A percentile compares a stretch with the other conserved stretches of the same genome.
Evolutionary conservation across 2,888 invertebrate genomes (phyloP).

Genomic region (Chrysolina americana): DNA sequence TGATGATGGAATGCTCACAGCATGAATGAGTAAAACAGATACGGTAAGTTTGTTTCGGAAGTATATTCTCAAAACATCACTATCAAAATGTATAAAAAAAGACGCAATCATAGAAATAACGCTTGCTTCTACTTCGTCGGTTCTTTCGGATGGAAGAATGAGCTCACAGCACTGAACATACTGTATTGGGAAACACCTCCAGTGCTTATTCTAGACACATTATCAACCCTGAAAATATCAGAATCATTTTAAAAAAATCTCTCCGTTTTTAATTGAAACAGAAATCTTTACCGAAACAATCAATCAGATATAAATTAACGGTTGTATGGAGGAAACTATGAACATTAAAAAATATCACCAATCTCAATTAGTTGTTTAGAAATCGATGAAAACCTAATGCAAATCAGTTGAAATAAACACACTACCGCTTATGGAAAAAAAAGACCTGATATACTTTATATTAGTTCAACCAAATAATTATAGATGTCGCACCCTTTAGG

Average conservation of each 20-base stretch:
- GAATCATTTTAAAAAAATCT: background rate
- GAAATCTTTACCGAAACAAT: background rate
- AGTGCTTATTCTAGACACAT: constrained; percentile 14
- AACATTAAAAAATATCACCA: no score
- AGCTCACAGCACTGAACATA: background rate
- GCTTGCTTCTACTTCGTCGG: background rate
- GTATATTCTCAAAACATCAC: background rate
- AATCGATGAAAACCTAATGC: no score
- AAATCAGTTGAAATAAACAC: no score
- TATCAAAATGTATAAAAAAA: background rate
- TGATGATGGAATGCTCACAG: no score
- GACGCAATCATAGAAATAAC: background rate
- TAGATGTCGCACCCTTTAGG: no score
- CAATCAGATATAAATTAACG: no score
- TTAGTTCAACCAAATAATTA: no score
- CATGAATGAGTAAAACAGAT: background rate
- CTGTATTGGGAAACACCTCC: constrained; percentile 11
- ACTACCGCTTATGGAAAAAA: no score
- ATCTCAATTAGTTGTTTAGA: no score
- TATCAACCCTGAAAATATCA: background rate
- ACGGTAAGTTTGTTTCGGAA: background rate
- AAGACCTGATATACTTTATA: no score
- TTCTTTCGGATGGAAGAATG: background rate
- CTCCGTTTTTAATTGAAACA: background rate
- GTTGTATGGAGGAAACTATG: no score